Evolutionary conservation across 1,140 invertebrate species (phyloP), one percentile per base, ranked within the genome.

Genomic region (Tachypleus tridentatus): DNA sequence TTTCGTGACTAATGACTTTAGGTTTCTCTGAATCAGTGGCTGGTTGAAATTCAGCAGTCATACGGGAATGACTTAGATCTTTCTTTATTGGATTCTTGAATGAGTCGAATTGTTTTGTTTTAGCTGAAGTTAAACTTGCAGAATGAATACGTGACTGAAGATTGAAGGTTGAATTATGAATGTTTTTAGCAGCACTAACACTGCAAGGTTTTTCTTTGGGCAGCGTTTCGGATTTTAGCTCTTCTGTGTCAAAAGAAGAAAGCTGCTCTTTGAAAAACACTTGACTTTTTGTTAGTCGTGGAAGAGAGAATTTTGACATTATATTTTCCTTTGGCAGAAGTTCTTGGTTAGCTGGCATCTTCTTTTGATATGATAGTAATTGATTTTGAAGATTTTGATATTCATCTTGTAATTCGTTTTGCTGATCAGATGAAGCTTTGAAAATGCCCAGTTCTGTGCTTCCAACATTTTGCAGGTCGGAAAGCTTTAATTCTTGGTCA

Each of bases 361-460:
- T 70, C 53, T 72, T 66, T 62, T 73, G 72, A 70, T 70, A 72
- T 60, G 66, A 63, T 10, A 71, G 54, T 57, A 73, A 72, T 63
- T 73, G 69, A 11, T 66, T 62, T 60, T 73, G 72, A 10, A 73
- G 61, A 4, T 69, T 61, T 11, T 63, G 61, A 62, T 70, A 72
- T 60, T 72, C 70, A 52, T 70, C 66, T 61, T 71, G 68, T 11
- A 67, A 56, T n/a, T 64, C 60, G 47, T 61, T 64, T 57, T 70
- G 63, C 51, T 70, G 29, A 29, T 29, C 29, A 29, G 29, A 29
- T 29, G 29, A 29, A 29, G 29, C 29, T 29, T 29, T 29, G 29
- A 29, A 29, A 29, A 29, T 29, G 29, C 29, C 29, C 29, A 29
- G 2, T 29, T 29, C 29, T 29, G 29, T 29, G 29, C 29, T 29